Percentiles rank a stretch among this genome's conserved stretches.
These are phyloP conservation scores for Leptestheria dahalacensis DNA, from an alignment of 1,140 invertebrate genomes.

Conservation along the genomic window DNA sequence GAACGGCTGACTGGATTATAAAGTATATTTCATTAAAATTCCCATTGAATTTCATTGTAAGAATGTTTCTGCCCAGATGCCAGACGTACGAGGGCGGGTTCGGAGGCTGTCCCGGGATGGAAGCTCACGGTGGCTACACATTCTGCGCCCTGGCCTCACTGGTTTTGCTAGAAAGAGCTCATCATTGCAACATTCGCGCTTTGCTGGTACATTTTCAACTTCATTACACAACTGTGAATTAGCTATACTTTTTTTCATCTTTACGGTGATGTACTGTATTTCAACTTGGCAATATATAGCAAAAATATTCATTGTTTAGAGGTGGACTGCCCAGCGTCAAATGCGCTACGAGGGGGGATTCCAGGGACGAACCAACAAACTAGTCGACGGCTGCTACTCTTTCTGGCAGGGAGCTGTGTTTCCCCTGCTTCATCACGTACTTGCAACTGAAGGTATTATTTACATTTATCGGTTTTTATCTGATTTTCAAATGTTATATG, in stretches of 20 bases:
- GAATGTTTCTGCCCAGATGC: constrained; percentile 41
- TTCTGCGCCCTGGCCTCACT: constrained; percentile 89
- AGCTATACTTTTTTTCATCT: constrained; percentile 8
- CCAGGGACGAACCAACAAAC: constrained; percentile 90
- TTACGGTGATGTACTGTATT: no score
- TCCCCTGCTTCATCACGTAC: constrained; percentile 49
- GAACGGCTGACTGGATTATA: constrained; percentile 77
- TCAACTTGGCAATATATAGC: no score
- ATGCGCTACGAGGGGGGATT: constrained; percentile 85
- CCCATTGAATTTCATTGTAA: neutral
- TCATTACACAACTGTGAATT: neutral
- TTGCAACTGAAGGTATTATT: constrained; percentile 24
- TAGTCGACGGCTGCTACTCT: constrained; percentile 96
- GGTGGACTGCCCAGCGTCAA: constrained; percentile 76
- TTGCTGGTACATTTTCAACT: constrained; percentile 45
- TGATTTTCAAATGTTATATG: no score
- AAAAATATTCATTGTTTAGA: no score
- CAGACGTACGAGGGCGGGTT: constrained; percentile 99
- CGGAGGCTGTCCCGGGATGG: constrained; percentile 80
- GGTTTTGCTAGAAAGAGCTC: constrained; percentile 59
- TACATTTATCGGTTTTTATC: neutral
- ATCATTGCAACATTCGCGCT: constrained; percentile 59
- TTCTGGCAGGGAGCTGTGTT: constrained; percentile 95
- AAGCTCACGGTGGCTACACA: constrained; percentile 96
- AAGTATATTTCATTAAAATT: constrained; percentile 29